Percentiles rank a stretch among this genome's conserved stretches.
Conservation (phyloP, 2,888 invertebrate species). For the Patella pellucida region DNA sequence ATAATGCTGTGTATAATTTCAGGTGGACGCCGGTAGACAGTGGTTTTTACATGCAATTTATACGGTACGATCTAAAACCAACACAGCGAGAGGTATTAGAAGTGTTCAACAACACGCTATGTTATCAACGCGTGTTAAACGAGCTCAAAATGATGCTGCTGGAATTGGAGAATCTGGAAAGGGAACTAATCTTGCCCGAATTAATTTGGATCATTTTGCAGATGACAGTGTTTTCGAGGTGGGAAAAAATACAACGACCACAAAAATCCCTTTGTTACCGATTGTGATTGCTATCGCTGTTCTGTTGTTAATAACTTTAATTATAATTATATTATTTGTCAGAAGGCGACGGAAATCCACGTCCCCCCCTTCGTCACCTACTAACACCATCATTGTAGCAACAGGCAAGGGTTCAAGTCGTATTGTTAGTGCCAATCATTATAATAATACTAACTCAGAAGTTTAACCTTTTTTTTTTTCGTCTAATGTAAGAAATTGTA, state of each 20-base stretch:
- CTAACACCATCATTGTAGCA: slow-evolving; percentile 57
- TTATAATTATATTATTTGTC: slow-evolving; percentile 48
- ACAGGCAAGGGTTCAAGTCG: slow-evolving; percentile 37
- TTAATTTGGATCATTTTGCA: slow-evolving; percentile 43
- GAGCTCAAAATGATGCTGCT: slow-evolving; percentile 35
- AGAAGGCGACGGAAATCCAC: slow-evolving; percentile 50
- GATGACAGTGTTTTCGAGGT: slow-evolving; percentile 39
- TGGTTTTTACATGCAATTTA: slow-evolving; percentile 67
- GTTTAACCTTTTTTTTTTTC: slow-evolving; percentile 24
- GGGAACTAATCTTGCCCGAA: slow-evolving; percentile 62
- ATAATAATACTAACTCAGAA: slow-evolving; percentile 37
- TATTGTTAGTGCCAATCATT: slow-evolving; percentile 32
- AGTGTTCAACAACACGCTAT: slow-evolving; percentile 20
- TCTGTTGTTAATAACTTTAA: slow-evolving; percentile 44
- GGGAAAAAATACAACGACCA: slow-evolving; percentile 38
- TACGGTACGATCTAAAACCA: slow-evolving; percentile 47
- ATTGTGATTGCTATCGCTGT: slow-evolving; percentile 52
- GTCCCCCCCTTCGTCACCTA: slow-evolving; percentile 56
- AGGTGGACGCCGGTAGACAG: slow-evolving; percentile 60
- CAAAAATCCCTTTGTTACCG: slow-evolving; percentile 45
- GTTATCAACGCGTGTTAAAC: background rate
- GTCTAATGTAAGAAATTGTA: background rate
- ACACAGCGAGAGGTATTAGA: slow-evolving; percentile 34
- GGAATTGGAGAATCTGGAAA: slow-evolving; percentile 47
- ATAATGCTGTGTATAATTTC: slow-evolving; percentile 18